phyloP scores from a whole-genome alignment of 2,113 vertebrate species.

The Lamprotornis superbus region DNA sequence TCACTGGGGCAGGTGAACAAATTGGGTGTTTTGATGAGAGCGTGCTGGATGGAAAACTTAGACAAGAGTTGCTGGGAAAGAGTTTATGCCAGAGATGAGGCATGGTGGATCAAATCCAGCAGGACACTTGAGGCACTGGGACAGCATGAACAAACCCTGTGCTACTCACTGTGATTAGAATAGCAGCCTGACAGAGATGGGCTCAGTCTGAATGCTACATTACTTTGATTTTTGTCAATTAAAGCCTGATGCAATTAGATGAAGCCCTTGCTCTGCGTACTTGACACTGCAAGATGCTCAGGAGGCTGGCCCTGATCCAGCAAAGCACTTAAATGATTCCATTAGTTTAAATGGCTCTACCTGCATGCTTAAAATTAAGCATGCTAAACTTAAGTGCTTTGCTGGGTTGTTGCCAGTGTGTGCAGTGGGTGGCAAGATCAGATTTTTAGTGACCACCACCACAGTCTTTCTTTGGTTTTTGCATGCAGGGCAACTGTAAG shows the following conservation, averaged over 20 bases:
- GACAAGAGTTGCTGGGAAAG: not conserved
- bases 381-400: slow-evolving; percentile 29
- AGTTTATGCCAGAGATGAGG: not conserved
- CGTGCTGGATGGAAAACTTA: not conserved
- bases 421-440: not conserved
- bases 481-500: not conserved
- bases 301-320: slow-evolving; percentile 35
- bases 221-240: slow-evolving; percentile 50
- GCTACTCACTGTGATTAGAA: not conserved
- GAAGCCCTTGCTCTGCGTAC: not conserved
- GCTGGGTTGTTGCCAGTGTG: slow-evolving; percentile 32
- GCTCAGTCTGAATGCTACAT: not conserved
- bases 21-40: not conserved
- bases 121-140: not conserved
- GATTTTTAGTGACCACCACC: not conserved
- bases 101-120: not conserved
- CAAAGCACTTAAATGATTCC: slow-evolving; percentile 50
- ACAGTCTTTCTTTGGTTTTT: not conserved
- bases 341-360: slow-evolving; percentile 56
- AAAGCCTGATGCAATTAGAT: slow-evolving; percentile 43
- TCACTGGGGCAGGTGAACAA: not conserved
- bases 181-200: not conserved
- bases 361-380: slow-evolving; percentile 36
- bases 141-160: not conserved
- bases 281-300: slow-evolving; percentile 46